Conservation (phyloP, 2,888 invertebrate species). For the Caenorhabditis auriculariae region DNA sequence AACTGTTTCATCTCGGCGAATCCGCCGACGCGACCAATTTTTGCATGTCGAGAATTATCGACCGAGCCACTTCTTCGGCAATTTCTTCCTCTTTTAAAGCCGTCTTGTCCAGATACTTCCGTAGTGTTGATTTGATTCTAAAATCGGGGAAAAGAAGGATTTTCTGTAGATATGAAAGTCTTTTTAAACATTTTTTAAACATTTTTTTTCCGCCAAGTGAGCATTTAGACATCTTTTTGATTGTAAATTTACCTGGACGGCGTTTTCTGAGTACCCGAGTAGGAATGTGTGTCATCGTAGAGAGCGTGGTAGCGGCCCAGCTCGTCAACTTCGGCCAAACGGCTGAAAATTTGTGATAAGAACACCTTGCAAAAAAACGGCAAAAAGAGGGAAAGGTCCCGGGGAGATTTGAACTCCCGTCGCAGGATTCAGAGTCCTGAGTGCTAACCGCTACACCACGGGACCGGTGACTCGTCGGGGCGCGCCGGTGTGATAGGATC, state of each 20-base stretch:
- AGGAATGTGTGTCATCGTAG: conserved; percentile 37
- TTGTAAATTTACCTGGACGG: conserved; percentile 12
- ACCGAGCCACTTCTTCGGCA: conserved; percentile 94
- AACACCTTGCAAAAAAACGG: neutral
- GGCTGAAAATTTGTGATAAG: conserved; percentile 6
- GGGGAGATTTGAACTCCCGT: conserved; percentile 18
- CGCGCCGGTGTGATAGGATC: too few species aligned
- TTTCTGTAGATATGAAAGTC: neutral
- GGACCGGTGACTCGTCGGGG: too few species aligned
- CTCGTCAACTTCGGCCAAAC: conserved; percentile 50
- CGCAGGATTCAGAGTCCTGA: conserved; percentile 39
- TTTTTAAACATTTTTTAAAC: neutral
- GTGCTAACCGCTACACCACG: conserved; percentile 42
- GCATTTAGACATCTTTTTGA: neutral
- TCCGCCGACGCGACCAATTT: conserved; percentile 70
- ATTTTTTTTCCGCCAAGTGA: neutral
- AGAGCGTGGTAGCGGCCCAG: conserved; percentile 49
- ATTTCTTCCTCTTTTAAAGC: conserved; percentile 77
- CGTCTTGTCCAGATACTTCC: conserved; percentile 37
- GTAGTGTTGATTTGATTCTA: conserved; percentile 26
- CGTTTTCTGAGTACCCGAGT: conserved; percentile 7
- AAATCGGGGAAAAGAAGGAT: neutral
- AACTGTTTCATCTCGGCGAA: too few species aligned
- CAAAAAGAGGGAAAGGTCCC: conserved; percentile 4
- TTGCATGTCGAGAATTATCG: conserved; percentile 93